Conservation (phyloP, 2,888 invertebrate species). For the Zelleria hepariella region DNA sequence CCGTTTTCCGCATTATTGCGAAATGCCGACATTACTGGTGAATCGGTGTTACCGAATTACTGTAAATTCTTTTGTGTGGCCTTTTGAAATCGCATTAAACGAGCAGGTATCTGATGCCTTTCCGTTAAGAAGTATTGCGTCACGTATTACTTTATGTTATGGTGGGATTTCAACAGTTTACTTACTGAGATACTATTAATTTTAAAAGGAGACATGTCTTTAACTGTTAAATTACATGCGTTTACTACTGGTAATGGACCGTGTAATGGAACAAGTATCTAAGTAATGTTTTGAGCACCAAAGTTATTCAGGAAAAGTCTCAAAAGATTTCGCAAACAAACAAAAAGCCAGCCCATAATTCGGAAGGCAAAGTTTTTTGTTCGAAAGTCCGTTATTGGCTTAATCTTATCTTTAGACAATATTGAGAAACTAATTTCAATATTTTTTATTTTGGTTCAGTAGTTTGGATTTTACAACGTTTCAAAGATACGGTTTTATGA, state of each 20-base stretch:
- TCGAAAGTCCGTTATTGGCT: too few species aligned
- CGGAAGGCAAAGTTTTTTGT: too few species aligned
- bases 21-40: neutral
- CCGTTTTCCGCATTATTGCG: neutral
- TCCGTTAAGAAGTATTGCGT: neutral
- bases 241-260: too few species aligned
- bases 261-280: too few species aligned
- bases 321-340: neutral
- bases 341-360: neutral
- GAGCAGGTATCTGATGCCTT: neutral
- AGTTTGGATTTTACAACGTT: too few species aligned
- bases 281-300: neutral
- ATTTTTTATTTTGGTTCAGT: too few species aligned
- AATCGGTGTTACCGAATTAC: neutral
- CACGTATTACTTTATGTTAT: neutral
- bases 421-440: too few species aligned
- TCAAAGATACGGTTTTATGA: too few species aligned
- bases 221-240: too few species aligned
- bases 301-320: neutral
- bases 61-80: neutral
- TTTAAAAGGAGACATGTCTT: too few species aligned
- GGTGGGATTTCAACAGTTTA: neutral
- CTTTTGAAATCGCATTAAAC: neutral
- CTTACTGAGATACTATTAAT: too few species aligned
- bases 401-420: too few species aligned